Conservation (phyloP, 2,797 vertebrate genomes). For the Cheirogaleus major region DNA sequence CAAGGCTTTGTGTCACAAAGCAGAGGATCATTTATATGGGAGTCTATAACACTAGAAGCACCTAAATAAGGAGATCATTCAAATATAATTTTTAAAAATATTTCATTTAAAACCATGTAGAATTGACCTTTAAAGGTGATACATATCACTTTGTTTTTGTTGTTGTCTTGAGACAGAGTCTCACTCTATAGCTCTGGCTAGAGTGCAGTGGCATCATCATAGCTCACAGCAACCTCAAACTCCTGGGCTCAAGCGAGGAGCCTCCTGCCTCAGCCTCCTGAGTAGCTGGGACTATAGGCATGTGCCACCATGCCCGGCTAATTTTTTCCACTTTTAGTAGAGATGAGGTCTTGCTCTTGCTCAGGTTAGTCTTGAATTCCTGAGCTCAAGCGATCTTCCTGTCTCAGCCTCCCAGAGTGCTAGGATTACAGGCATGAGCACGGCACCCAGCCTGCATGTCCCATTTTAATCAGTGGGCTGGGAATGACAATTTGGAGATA, state of each 20-base stretch:
- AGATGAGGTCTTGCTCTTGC: neutral
- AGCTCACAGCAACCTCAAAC: neutral
- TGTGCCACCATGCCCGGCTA: neutral
- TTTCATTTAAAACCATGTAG: neutral
- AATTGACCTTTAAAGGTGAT: neutral
- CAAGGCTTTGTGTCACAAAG: neutral
- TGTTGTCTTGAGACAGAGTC: neutral
- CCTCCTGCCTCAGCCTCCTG: neutral
- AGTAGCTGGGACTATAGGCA: neutral
- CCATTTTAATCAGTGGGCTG: neutral
- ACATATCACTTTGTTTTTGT: neutral
- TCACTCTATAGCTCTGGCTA: neutral
- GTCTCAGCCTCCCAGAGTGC: neutral
- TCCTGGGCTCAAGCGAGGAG: neutral
- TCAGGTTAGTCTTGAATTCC: neutral
- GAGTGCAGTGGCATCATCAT: neutral
- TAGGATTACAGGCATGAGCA: neutral
- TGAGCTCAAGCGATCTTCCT: neutral
- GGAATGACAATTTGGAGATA: neutral
- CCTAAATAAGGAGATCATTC: neutral
- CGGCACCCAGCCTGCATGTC: neutral
- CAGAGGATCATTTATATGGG: neutral
- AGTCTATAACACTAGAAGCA: neutral
- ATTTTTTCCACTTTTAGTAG: neutral
- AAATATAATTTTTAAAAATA: neutral